Percentiles rank a stretch among this genome's conserved stretches.
These are phyloP conservation scores for Falco concolor DNA, from an alignment of 2,797 vertebrate species.

Conservation along the genomic window DNA sequence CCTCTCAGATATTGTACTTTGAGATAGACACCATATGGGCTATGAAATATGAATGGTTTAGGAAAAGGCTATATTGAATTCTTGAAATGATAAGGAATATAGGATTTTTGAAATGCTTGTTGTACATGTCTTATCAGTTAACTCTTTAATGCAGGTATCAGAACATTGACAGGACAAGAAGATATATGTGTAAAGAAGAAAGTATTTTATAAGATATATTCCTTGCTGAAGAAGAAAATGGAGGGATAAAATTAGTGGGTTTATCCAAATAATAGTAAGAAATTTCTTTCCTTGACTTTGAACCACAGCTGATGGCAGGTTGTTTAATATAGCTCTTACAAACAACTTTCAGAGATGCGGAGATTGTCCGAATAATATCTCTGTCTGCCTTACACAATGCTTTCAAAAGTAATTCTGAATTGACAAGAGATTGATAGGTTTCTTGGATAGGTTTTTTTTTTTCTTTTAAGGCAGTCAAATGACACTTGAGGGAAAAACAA, in stretches of 20 bases:
- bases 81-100: neutral
- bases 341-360: neutral
- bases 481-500: neutral
- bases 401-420: conserved; percentile 17
- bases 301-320: neutral
- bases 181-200: neutral
- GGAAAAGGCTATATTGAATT: neutral
- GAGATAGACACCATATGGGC: neutral
- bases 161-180: neutral
- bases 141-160: neutral
- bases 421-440: neutral
- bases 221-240: neutral
- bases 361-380: conserved; percentile 2
- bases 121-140: neutral
- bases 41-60: neutral
- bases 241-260: neutral
- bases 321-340: neutral
- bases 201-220: neutral
- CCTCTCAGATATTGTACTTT: neutral
- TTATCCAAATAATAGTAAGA: neutral
- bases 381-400: neutral
- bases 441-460: neutral
- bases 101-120: neutral
- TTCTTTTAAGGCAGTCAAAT: neutral
- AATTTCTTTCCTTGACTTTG: neutral